Evolutionary conservation across 2,113 vertebrate species (phyloP), one percentile per base, ranked within the genome.

Genomic region (Formicarius rufipectus): DNA sequence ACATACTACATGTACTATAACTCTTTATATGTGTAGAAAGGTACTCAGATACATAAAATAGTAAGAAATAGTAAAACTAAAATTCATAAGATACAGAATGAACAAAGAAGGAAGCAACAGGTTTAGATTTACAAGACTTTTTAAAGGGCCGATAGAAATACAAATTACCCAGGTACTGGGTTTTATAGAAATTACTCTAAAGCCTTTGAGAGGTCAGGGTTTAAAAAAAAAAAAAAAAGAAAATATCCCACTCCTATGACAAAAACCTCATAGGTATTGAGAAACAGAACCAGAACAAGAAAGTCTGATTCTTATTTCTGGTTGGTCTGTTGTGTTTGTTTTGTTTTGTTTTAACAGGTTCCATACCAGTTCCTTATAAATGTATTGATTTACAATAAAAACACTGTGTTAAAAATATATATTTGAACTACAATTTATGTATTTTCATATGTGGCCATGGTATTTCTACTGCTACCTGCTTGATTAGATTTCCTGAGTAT

Each of bases 161-260:
- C 4, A 42, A 68, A 9, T 66, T 55, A 20, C 1, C 14, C 55
- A 40, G 8, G 76, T 7, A 5, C 15, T 3, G 1, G 3, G 2
- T 33, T 85, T 87, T 91, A 21, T 21, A 16, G 13, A 67, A 87
- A 55, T 87, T 67, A 22, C 4, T 24, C 31, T 30, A 81, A 84
- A 84, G 0, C 2, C 7, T 80, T 73, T 60, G 6, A 74, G 66
- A 73, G 71, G 8, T 19, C 14, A 44, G 3, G 0, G 23, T 4
- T 15, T 18, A 3, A 4, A 13, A 8, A 45, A 80, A 71, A 33
- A 37, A 21, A 35, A 40, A 28, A 22, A 10, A 0, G 1, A 21
- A 35, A 74, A 33, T 6, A 12, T 67, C 22, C 16, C 6, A 63
- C 5, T 84, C 3, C 4, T 66, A 13, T 64, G 30, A 71, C 21